phyloP scores from a whole-genome alignment of 2,113 vertebrate species.

The Semicossyphus pulcher region DNA sequence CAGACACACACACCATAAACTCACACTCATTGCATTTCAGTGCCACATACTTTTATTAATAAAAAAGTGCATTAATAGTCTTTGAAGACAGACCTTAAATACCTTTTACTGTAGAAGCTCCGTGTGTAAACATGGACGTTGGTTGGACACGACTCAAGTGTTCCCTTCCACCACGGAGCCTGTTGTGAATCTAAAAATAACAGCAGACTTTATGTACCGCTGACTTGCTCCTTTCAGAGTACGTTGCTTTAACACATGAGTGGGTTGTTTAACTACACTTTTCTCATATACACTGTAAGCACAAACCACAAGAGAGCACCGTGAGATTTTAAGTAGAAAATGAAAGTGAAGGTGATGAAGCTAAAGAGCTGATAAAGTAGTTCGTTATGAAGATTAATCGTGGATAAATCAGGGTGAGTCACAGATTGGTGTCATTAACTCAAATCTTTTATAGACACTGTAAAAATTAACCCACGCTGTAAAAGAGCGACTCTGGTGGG shows the following conservation, averaged over 20 bases:
- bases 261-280: background rate
- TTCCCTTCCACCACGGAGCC: background rate
- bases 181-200: background rate
- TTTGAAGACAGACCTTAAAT: no score
- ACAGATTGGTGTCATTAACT: no score
- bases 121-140: no score
- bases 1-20: conserved; percentile 3
- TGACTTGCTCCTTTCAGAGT: background rate
- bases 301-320: background rate
- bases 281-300: background rate
- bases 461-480: background rate
- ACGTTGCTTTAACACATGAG: background rate
- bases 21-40: no score
- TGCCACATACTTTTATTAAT: background rate
- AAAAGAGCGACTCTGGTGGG: background rate
- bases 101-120: no score
- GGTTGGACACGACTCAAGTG: background rate
- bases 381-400: background rate
- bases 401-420: background rate
- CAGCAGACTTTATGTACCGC: background rate
- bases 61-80: no score
- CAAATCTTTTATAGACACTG: background rate
- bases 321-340: background rate
- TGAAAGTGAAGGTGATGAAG: background rate
- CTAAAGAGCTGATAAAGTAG: background rate